These are phyloP conservation scores for Xyrichtys novacula DNA, from an alignment of 2,797 vertebrate species.

Conservation along the genomic window DNA sequence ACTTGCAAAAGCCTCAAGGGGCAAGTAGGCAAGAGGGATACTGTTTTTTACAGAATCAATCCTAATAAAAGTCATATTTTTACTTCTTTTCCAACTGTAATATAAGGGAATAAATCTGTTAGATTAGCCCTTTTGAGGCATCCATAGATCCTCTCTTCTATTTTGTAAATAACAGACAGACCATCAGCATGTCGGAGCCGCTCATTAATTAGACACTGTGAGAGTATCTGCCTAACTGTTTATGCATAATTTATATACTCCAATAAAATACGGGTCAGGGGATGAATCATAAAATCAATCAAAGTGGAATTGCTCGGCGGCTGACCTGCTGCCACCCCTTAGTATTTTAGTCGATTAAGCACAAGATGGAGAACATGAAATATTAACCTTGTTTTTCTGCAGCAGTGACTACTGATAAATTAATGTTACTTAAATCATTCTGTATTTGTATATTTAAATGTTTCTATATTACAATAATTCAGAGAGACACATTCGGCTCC, in stretches of 20 bases:
- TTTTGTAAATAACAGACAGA: background rate
- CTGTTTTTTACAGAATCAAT: too few relatives aligned
- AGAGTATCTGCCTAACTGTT: background rate
- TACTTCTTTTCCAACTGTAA: too few relatives aligned
- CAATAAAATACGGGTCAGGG: background rate
- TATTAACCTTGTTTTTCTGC: background rate
- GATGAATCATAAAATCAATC: background rate
- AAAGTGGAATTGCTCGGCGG: background rate
- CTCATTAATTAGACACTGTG: background rate
- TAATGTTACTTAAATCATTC: too few relatives aligned
- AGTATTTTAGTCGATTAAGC: background rate
- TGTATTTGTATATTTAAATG: too few relatives aligned
- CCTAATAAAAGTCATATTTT: too few relatives aligned
- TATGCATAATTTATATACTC: conserved; percentile 1
- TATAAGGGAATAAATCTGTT: too few relatives aligned
- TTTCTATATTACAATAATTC: too few relatives aligned
- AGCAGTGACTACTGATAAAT: too few relatives aligned
- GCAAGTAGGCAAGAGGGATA: too few relatives aligned
- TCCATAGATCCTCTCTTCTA: background rate
- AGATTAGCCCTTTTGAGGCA: background rate
- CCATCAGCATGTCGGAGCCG: background rate
- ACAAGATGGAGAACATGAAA: too few relatives aligned
- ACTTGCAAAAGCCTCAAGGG: too few relatives aligned
- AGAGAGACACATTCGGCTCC: too few relatives aligned
- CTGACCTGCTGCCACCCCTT: background rate